phyloP scores from a whole-genome alignment of 2,113 vertebrate genomes.

The Dasyurus viverrinus region DNA sequence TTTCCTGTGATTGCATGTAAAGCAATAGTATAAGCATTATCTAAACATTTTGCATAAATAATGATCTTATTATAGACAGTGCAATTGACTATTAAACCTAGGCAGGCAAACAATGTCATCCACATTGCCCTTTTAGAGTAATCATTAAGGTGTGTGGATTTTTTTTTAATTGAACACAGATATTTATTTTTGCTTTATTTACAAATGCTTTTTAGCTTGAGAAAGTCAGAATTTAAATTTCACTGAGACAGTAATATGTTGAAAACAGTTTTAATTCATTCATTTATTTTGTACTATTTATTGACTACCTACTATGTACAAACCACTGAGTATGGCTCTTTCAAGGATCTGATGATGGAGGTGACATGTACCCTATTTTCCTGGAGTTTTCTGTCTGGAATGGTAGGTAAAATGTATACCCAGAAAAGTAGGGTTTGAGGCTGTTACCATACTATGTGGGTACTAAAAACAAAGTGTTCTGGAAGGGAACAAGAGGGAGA shows the following conservation, averaged over 20 bases:
- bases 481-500: background rate
- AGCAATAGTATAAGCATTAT: constrained; percentile 56
- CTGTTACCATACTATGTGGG: background rate
- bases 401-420: background rate
- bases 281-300: constrained; percentile 45
- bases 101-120: constrained; percentile 18
- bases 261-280: constrained; percentile 58
- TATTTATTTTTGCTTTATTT: constrained; percentile 61
- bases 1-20: constrained; percentile 62
- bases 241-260: constrained; percentile 37
- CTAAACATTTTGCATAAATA: constrained; percentile 72
- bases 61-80: constrained; percentile 51
- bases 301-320: background rate
- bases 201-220: constrained; percentile 32
- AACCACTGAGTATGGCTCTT: background rate
- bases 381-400: background rate
- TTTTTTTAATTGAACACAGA: constrained; percentile 17
- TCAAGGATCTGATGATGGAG: background rate
- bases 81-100: constrained; percentile 46
- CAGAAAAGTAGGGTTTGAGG: background rate
- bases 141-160: background rate
- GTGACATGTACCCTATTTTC: background rate
- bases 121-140: constrained; percentile 38
- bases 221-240: constrained; percentile 39
- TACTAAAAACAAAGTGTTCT: background rate